phyloP scores from a whole-genome alignment of 2,888 invertebrate species.

The Latrodectus elegans region DNA sequence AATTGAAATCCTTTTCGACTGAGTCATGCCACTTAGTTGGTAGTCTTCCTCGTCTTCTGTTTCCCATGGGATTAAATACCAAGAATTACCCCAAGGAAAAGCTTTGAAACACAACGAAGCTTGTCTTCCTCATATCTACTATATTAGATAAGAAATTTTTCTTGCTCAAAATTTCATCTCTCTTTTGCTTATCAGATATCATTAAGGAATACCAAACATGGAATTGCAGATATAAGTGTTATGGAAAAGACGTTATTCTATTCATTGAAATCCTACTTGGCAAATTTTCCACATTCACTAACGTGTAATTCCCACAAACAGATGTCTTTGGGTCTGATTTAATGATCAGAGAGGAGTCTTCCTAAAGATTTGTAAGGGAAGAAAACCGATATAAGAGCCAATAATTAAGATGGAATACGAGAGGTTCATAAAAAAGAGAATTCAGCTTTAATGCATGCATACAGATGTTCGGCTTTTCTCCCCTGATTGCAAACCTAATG shows the following conservation, averaged over 20 bases:
- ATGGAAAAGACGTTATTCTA: slow-evolving; percentile 50
- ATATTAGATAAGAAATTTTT: not conserved
- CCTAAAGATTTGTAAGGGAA: slow-evolving; percentile 53
- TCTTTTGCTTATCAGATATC: not conserved
- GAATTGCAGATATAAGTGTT: slow-evolving; percentile 38
- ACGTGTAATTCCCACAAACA: slow-evolving; percentile 67
- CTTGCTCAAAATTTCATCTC: slow-evolving; percentile 42
- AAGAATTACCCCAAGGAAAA: too few relatives aligned
- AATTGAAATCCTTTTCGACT: too few relatives aligned
- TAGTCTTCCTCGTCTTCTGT: too few relatives aligned
- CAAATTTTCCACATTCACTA: slow-evolving; percentile 46
- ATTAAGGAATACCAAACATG: slow-evolving; percentile 49
- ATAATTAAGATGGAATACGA: slow-evolving; percentile 64
- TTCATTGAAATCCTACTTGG: slow-evolving; percentile 57
- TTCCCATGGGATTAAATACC: too few relatives aligned
- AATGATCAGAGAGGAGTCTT: slow-evolving; percentile 63
- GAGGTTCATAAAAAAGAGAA: slow-evolving; percentile 60
- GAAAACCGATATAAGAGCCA: slow-evolving; percentile 46
- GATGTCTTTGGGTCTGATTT: slow-evolving; percentile 62
- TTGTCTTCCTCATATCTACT: too few relatives aligned
- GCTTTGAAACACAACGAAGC: too few relatives aligned
- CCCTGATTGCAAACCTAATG: slow-evolving; percentile 55
- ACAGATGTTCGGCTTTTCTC: slow-evolving; percentile 46
- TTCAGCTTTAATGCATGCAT: slow-evolving; percentile 63
- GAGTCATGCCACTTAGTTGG: too few relatives aligned